A percentile compares a stretch with the other conserved stretches of the same genome.
Evolutionary conservation across 2,797 vertebrate species (phyloP).

Genomic region (Squalus acanthias): DNA sequence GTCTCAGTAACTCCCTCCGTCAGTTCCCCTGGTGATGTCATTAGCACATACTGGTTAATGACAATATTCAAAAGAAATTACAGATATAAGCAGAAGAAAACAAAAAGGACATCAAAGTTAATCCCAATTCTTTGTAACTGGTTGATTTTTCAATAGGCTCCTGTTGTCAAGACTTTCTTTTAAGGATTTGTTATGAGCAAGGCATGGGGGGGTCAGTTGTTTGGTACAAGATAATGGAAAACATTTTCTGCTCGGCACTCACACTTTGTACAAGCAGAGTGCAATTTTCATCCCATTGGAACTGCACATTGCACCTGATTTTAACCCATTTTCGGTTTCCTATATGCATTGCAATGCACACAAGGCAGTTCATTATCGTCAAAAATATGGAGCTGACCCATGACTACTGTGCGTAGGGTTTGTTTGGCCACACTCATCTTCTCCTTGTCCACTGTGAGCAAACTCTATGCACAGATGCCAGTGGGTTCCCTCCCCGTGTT

Average conservation of each 20-base stretch:
- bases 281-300: not conserved
- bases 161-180: conserved; percentile 21
- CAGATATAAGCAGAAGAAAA: conserved; percentile 19
- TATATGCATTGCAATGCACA: too few relatives aligned
- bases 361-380: not conserved
- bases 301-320: not conserved
- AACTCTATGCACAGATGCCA: not conserved
- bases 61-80: conserved; percentile 35
- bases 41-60: conserved; percentile 35
- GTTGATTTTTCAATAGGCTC: conserved; percentile 23
- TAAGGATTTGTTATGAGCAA: not conserved
- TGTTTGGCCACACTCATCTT: not conserved
- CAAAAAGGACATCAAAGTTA: conserved; percentile 27
- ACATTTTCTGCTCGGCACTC: not conserved
- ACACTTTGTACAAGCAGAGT: not conserved
- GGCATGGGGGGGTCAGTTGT: not conserved
- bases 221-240: conserved; percentile 1
- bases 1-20: conserved; percentile 33
- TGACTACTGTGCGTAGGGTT: not conserved
- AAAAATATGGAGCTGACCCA: not conserved
- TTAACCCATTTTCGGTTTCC: not conserved
- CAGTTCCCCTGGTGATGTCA: conserved; percentile 37
- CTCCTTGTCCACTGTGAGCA: not conserved
- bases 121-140: conserved; percentile 32
- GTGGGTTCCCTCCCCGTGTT: not conserved